Evolutionary conservation across 2,888 invertebrate genomes (phyloP).

Genomic region (Lasioglossum calceatum): DNA sequence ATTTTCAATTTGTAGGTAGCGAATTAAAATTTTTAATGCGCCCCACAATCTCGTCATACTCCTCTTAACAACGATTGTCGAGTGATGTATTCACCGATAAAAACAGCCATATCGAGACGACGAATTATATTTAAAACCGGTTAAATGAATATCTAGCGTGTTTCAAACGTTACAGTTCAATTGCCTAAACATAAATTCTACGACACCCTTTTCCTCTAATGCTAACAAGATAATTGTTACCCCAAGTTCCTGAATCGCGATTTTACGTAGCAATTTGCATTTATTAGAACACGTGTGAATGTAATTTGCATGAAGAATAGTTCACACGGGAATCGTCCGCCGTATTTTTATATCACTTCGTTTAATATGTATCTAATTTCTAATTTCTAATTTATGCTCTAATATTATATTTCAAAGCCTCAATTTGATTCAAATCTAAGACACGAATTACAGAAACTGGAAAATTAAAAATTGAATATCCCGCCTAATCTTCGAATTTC

Average conservation of each 20-base stretch:
- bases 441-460: neutral
- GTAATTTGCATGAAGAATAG: neutral
- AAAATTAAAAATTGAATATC: neutral
- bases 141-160: conserved; percentile 50
- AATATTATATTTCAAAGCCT: neutral
- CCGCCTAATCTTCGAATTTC: neutral
- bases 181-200: conserved; percentile 47
- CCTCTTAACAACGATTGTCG: neutral
- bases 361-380: too few species aligned
- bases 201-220: conserved; percentile 38
- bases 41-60: conserved; percentile 1
- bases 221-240: conserved; percentile 50
- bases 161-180: conserved; percentile 40
- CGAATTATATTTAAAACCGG: conserved; percentile 54
- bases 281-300: conserved; percentile 37
- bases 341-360: neutral
- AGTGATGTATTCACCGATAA: conserved; percentile 34
- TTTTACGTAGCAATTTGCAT: conserved; percentile 37
- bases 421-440: neutral
- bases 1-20: neutral
- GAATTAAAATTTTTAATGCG: neutral
- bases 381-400: too few species aligned
- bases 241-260: conserved; percentile 29
- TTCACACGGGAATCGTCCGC: neutral
- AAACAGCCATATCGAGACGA: conserved; percentile 24